Conservation (phyloP, 2,113 vertebrate species). For the Puntigrus tetrazona region DNA sequence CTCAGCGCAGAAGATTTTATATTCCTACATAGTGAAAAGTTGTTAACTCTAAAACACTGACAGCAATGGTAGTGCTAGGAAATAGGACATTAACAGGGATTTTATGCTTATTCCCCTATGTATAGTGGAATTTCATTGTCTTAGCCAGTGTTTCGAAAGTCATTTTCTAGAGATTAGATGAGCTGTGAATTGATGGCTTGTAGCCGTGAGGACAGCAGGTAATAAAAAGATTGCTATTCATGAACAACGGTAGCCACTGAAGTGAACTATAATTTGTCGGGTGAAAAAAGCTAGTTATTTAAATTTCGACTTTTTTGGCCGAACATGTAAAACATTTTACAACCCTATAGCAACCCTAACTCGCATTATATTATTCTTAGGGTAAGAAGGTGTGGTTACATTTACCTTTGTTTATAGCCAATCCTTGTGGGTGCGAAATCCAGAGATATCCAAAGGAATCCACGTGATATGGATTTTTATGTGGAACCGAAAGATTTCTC, state of each 20-base stretch:
- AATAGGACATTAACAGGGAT: slow-evolving; percentile 16
- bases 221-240: slow-evolving; percentile 44
- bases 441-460: background rate
- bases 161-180: slow-evolving; percentile 45
- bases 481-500: background rate
- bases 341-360: too few species aligned
- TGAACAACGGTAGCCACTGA: slow-evolving; percentile 21
- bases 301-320: background rate
- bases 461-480: background rate
- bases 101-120: slow-evolving; percentile 50
- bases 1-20: background rate
- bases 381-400: background rate
- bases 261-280: background rate
- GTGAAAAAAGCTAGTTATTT: background rate
- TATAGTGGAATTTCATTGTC: slow-evolving; percentile 42
- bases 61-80: background rate
- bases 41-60: background rate
- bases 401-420: too few species aligned
- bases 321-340: too few species aligned
- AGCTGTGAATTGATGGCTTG: slow-evolving; percentile 57
- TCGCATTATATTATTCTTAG: background rate
- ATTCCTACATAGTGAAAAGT: background rate
- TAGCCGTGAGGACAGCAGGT: slow-evolving; percentile 16
- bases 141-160: slow-evolving; percentile 55
- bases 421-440: background rate